Conservation (phyloP, 2,113 vertebrate species). For the Dasypus novemcinctus region DNA sequence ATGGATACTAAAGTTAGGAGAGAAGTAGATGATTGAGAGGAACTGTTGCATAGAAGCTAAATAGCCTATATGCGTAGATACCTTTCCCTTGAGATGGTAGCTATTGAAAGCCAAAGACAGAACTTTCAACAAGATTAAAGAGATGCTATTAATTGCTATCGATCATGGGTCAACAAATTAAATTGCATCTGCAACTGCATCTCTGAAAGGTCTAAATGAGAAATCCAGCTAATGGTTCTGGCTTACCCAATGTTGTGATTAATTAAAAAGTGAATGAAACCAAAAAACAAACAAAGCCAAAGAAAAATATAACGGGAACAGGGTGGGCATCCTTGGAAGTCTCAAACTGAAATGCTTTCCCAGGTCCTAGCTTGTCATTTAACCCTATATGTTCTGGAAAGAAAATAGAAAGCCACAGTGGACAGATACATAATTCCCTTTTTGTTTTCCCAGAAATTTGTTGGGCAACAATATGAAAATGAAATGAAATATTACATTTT, state of each 20-base stretch:
- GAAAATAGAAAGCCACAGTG: neutral
- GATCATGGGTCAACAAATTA: constrained; percentile 95
- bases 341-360: constrained; percentile 9
- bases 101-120: constrained; percentile 83
- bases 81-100: constrained; percentile 78
- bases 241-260: constrained; percentile 90
- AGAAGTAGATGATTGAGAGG: neutral
- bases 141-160: constrained; percentile 96
- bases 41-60: constrained; percentile 14
- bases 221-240: constrained; percentile 91
- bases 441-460: neutral
- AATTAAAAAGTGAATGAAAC: constrained; percentile 88
- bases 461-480: neutral
- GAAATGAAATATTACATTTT: neutral
- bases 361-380: neutral
- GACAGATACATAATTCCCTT: neutral
- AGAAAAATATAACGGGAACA: constrained; percentile 29
- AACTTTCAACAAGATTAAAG: constrained; percentile 94
- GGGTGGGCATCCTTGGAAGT: constrained; percentile 55
- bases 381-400: neutral
- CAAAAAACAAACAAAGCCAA: constrained; percentile 52
- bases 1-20: neutral
- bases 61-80: constrained; percentile 56
- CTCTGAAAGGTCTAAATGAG: constrained; percentile 86
- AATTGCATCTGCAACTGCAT: constrained; percentile 91